Evolutionary conservation across 2,797 vertebrate genomes (phyloP), one percentile per base, ranked within the genome.

Genomic region (Sebastes wilsoni): DNA sequence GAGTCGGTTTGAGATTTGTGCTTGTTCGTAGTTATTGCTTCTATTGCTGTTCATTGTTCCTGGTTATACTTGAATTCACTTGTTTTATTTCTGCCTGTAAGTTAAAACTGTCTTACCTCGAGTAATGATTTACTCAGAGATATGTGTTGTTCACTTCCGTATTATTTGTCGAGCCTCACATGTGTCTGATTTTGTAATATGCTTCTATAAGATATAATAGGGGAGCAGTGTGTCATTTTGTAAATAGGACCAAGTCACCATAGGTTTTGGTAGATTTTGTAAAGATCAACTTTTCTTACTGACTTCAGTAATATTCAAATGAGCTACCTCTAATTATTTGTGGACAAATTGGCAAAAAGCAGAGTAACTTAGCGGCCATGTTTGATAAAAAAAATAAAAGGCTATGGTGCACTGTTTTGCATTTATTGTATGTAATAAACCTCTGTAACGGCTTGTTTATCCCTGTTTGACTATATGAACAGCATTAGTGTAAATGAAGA

Each of bases 21-120:
- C n/a, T 77, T 74, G 11, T 78, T 59, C 18, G 42, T 22, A 13
- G 9, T 54, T 32, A n/a, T 38, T 30, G 7, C 5, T 80, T 71
- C 62, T 54, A 0, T 54, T n/a, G 1, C 23, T 14, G 27, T 62
- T 70, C 5, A 12, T 56, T 77, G 11, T 80, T 87, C 67, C 81
- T 94, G 88, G 78, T 87, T 80, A 79, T 84, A 94, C 93, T 95
- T 96, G 93, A 96, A 92, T 80, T 65, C 8, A 52, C 20, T 69
- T 64, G 28, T 81, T 78, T 71, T 77, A 8, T 76, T 13, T 76
- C 66, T 75, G n/a, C 22, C 38, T 77, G 60, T 34, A 75, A 64
- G 36, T 67, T 72, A 22, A n/a, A 81, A 67, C 46, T 72, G 34
- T 42, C n/a, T 58, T 67, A 52, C 28, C 38, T 38, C 13, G 16